These are phyloP conservation scores for Bombus cullumanus DNA, from an alignment of 1,140 invertebrate species.

Conservation along the genomic window DNA sequence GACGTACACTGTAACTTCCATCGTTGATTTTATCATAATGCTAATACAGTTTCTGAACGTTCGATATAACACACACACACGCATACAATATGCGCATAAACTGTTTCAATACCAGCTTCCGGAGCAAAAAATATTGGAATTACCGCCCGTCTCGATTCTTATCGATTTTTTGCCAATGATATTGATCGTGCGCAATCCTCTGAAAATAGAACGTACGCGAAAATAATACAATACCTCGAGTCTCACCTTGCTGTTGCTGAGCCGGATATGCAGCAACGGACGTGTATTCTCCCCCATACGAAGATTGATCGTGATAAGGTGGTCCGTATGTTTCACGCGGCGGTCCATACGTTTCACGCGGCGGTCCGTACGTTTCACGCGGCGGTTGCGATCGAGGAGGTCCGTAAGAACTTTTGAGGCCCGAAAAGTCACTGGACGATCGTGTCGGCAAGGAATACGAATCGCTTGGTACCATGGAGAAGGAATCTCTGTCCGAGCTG, in stretches of 20 bases:
- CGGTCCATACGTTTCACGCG: neutral
- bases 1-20: too few species aligned
- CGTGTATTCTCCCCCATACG: constrained; percentile 8
- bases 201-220: neutral
- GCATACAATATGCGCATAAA: too few species aligned
- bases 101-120: too few species aligned
- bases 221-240: constrained; percentile 68
- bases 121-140: too few species aligned
- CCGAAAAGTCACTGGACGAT: constrained; percentile 44
- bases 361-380: neutral
- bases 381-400: constrained; percentile 37
- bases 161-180: neutral
- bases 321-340: neutral
- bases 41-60: too few species aligned
- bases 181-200: neutral
- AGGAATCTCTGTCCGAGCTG: constrained; percentile 5
- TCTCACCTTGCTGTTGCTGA: constrained; percentile 78
- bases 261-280: constrained; percentile 60
- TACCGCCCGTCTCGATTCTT: neutral
- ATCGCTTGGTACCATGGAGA: constrained; percentile 53
- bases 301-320: constrained; percentile 68
- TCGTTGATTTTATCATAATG: too few species aligned
- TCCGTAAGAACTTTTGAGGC: constrained; percentile 59
- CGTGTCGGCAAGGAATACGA: constrained; percentile 67
- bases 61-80: too few species aligned